Percentiles rank a stretch among this genome's conserved stretches.
phyloP scores from a whole-genome alignment of 2,888 invertebrate species.

The Pheosia tremula region DNA sequence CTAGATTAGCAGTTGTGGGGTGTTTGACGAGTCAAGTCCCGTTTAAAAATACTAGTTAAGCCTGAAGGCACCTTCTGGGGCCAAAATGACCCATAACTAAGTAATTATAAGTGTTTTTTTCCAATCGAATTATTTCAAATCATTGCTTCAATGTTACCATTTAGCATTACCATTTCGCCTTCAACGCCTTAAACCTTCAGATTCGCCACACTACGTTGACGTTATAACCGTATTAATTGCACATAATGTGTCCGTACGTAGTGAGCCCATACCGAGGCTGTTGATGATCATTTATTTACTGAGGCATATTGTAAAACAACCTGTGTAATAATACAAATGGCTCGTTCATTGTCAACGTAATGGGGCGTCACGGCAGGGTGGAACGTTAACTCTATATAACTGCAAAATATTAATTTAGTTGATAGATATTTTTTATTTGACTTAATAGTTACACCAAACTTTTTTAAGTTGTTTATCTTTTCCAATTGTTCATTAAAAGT shows the following conservation, averaged over 20 bases:
- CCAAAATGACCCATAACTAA: too few relatives aligned
- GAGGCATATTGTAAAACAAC: background rate
- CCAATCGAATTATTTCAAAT: background rate
- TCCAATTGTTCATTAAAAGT: too few relatives aligned
- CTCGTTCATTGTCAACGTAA: background rate
- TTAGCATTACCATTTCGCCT: background rate
- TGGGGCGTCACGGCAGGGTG: background rate
- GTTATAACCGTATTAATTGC: background rate
- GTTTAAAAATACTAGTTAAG: too few relatives aligned
- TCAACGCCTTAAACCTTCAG: background rate
- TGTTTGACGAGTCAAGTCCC: too few relatives aligned
- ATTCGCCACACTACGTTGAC: conserved; percentile 3
- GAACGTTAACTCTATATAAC: background rate
- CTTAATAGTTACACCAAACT: too few relatives aligned
- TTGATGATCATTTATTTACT: background rate
- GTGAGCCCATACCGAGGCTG: background rate
- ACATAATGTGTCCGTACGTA: background rate
- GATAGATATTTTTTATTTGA: too few relatives aligned
- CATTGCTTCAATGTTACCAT: background rate
- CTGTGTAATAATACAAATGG: background rate
- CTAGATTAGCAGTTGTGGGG: too few relatives aligned
- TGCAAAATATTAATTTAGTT: too few relatives aligned
- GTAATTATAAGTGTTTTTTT: background rate
- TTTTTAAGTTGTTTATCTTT: too few relatives aligned
- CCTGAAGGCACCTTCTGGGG: too few relatives aligned